Percentiles rank a stretch among this genome's conserved stretches.
Evolutionary conservation across 2,888 invertebrate genomes (phyloP).

Genomic region (Yponomeuta cagnagella): DNA sequence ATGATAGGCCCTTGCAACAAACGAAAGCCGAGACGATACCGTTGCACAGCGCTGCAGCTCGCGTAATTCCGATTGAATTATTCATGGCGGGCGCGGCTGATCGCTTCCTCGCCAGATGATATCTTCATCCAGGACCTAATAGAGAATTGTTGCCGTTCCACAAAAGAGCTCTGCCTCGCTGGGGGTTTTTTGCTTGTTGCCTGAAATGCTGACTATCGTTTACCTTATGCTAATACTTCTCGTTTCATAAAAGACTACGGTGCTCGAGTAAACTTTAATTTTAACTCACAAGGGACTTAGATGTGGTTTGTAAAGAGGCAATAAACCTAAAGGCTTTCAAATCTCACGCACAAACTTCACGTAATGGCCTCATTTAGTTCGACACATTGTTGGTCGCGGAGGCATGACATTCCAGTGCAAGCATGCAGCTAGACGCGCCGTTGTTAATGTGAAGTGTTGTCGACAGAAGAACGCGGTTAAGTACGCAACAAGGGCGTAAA

Average conservation of each 20-base stretch:
- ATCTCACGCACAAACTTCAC: neutral
- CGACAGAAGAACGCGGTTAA: constrained; percentile 15
- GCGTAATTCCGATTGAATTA: constrained; percentile 37
- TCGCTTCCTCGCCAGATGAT: constrained; percentile 21
- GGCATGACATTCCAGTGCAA: constrained; percentile 1
- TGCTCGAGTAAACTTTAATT: neutral
- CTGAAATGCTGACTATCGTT: neutral
- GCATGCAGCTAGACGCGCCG: constrained; percentile 11
- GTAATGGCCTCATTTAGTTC: neutral
- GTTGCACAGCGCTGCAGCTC: constrained; percentile 10
- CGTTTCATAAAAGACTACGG: neutral
- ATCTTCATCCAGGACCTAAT: constrained; percentile 21
- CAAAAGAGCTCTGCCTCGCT: constrained; percentile 15
- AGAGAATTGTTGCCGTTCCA: constrained; percentile 20
- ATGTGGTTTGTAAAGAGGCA: neutral
- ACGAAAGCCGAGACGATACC: neutral
- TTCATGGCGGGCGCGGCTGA: constrained; percentile 28
- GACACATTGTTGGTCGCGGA: constrained; percentile 1
- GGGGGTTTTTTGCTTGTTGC: neutral
- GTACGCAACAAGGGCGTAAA: constrained; percentile 14
- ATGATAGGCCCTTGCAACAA: neutral
- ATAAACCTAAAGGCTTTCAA: neutral
- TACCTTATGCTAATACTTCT: neutral
- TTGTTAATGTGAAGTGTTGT: constrained; percentile 15
- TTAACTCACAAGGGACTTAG: neutral